Evolutionary conservation across 2,797 vertebrate species (phyloP), one percentile per base, ranked within the genome.

Genomic region (Poecile montanus): DNA sequence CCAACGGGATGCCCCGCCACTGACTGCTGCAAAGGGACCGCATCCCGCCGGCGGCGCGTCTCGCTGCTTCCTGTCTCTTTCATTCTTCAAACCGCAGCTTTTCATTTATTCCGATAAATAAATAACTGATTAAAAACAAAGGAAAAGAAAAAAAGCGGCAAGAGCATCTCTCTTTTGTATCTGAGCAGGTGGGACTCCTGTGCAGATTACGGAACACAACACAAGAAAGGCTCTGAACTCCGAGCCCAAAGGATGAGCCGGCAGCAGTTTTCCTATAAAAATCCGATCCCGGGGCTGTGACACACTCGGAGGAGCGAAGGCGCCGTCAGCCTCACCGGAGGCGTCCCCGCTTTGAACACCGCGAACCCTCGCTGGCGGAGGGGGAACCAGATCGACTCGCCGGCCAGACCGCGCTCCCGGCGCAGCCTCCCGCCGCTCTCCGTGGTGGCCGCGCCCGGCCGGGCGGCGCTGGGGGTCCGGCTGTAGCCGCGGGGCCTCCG

Each of bases 1-100:
- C 92, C 95, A 85, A 88, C 92, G 93, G 94, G 97, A 82, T 79
- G 88, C 95, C 91, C 93, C 68, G 84, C 88, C 91, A 44, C 96
- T 83, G 84, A 93, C 95, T 85, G 95, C 94, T 80, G 95, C 96
- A 91, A 92, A 78, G 82, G 40, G 6, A 61, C 40, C 36, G 76
- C 54, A 61, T 74, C 76, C 86, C 63, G 45, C 68, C 75, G 72
- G 80, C 76, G 50, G 68, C 65, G 25, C 38, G 16, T 44, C 81
- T 89, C 44, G 74, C 29, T 68, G 68, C 21, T 88, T 75, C 89
- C 84, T 86, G 36, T 53, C 48, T 74, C 65, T 90, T 79, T 91
- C 72, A 73, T 78, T 73, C 87, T 86, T 89, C 89, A 74, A 66
- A n/a, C 29, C 30, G 48, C 61, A 42, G 75, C 87, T 85, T 50